Base-by-base conservation (phyloP, 2,797 vertebrate genomes). In the Anniella stebbinsi region DNA sequence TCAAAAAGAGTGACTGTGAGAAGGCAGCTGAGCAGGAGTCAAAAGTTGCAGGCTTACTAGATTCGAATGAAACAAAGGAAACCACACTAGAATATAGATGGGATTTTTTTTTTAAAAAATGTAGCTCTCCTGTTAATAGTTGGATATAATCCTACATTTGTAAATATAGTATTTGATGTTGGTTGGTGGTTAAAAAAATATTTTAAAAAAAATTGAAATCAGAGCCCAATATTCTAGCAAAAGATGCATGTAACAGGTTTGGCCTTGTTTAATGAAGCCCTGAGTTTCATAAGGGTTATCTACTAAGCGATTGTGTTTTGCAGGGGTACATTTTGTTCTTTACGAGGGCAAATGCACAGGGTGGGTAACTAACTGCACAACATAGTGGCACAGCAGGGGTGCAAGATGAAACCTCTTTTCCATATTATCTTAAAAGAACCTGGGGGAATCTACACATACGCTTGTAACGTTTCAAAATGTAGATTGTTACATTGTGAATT, bases 181-280 rank as follows among this genome's bases (percentile, higher is more conserved):
- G 60, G 21, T 4, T 63, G 23, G 60, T 25, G 15, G 7, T 63
- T 13, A 57, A 57, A 57, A 57, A 15, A 9, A 48, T 48, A 51
- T 51, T 51, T 78, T 76, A 12, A 30, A 51, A 51, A 78, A 76
- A 87, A 13, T 94, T 92, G 89, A 93, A 95, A 96, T 92, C 88
- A 1, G 9, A 92, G 67, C 90, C 88, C 90, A 96, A 94, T 96
- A 92, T 95, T 94, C 92, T 83, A 93, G 92, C 91, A 94, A 94
- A 88, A 93, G 63, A 89, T 84, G 92, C 66, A 93, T 0, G 33
- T 92, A 95, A 94, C 57, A 90, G 88, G 17, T 45, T n/a, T 69
- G 0, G 45, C 45, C 45, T 6, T 45, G 45, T 45, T 7, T 38
- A 88, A 51, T n/a, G n/a, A 69, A 63, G 88, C 87, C 89, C 81